Base-by-base conservation (phyloP, 2,113 vertebrate genomes). In the Oceanodroma tethys region DNA sequence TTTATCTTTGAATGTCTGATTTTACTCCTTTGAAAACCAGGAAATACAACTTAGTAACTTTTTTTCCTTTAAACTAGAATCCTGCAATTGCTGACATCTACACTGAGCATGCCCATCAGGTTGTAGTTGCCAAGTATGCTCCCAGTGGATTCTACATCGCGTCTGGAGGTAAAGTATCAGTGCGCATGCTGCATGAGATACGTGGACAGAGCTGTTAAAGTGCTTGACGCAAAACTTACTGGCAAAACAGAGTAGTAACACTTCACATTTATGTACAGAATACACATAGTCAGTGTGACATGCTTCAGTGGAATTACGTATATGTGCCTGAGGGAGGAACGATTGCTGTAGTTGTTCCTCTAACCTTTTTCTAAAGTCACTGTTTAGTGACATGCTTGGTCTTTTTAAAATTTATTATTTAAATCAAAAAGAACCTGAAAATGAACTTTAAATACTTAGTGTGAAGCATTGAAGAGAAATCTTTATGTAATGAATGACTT, bases 111-210 rank as follows among this genome's bases (percentile, higher is more conserved):
- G 98, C 99, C 47, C 99, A 99, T 91, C 98, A 97, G 74, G 99
- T 99, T 45, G 98, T 98, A 50, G 99, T 99, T 93, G 99, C 99
- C 91, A 99, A 99, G 95, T 99, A 99, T 32, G 97, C 99, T 6
- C 99, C 99, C 91, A 99, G 99, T 73, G 99, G 99, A 38, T 99
- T 98, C 98, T 99, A 99, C 98, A 98, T 99, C 55, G 99, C 99
- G 34, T 99, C 99, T 27, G 99, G 99, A 99, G 99, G 99, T 99
- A 97, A 78, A 59, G 86, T 93, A 63, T 94, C 67, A 3, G 4
- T 66, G 18, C 1, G 1, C 7, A 4, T 43, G 23, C 50, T 92
- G 75, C 20, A 5, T 79, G 76, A 52, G 22, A 14, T 58, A 17
- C n/a, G 3, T 78, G 94, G 56, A 13, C 14, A 74, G 65, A 81